Base-by-base conservation (phyloP, 2,113 vertebrate species). In the Lamprotornis superbus region DNA sequence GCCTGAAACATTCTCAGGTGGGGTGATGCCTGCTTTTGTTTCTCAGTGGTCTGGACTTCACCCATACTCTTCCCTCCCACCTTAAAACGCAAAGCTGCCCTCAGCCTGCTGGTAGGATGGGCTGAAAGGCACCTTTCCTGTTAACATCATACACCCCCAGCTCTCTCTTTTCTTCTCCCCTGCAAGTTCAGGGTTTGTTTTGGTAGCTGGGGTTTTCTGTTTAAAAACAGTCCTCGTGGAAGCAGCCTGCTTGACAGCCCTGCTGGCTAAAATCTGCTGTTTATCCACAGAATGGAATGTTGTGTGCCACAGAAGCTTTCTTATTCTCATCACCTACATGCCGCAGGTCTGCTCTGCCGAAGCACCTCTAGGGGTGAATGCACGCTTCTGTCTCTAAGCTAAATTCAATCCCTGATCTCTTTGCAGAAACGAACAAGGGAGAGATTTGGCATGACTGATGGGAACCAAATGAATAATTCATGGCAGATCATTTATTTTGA, bases 381-480 rank as follows among this genome's bases (percentile, higher is more conserved):
- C 83, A 84, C 14, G 31, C 90, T 93, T 90, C 90, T 93, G 85
- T 86, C 90, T 96, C 92, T 42, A 81, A 95, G 92, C 94, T 93
- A 92, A 92, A 96, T 89, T 94, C 93, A 96, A 30, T 93, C 83
- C 90, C 92, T 47, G 79, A 78, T 96, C 73, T 93, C 73, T 95
- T 94, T 71, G 76, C 92, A 94, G 79, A 94, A 78, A 89, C 25
- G 31, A 97, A 93, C 92, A 86, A 96, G 92, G 79, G 85, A 95
- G 95, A 88, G 65, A 78, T 92, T 90, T 81, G 90, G 92, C 40
- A 56, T 95, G 94, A 96, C 61, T 97, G 95, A 96, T 93, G 92
- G 79, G 21, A 96, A 56, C 85, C 79, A 92, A 77, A 96, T 97
- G 90, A 97, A 97, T 97, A 96, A 96, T 97, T 96, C 94, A 97